Percentiles rank a stretch among this genome's conserved stretches.
Evolutionary conservation across 2,797 vertebrate species (phyloP).

Genomic region (Gastrophryne carolinensis): DNA sequence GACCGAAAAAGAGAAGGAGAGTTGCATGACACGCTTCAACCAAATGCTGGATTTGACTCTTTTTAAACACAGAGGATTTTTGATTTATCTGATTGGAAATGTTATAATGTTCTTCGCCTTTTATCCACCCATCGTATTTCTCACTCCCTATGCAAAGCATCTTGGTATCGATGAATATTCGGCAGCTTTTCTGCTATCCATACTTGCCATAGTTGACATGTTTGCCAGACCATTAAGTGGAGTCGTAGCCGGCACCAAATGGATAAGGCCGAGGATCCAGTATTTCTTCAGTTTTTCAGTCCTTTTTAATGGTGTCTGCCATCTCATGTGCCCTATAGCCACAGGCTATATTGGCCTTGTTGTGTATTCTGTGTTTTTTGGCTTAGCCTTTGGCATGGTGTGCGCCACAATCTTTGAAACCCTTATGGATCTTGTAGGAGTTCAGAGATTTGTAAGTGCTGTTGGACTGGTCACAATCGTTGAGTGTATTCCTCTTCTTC

Average conservation of each 20-base stretch:
- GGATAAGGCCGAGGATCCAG: constrained; percentile 75
- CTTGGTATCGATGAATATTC: constrained; percentile 72
- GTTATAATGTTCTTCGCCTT: constrained; percentile 79
- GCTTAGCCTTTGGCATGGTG: constrained; percentile 75
- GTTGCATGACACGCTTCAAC: constrained; percentile 63
- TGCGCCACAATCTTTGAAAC: constrained; percentile 81
- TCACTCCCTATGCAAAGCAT: constrained; percentile 73
- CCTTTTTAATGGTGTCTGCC: constrained; percentile 71
- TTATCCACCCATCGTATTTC: constrained; percentile 79
- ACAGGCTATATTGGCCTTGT: constrained; percentile 65
- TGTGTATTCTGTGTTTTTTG: constrained; percentile 67
- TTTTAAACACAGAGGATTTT: constrained; percentile 78
- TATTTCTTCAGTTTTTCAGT: constrained; percentile 79
- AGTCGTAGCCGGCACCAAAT: constrained; percentile 74
- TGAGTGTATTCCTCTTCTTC: constrained; percentile 75
- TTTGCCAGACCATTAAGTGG: constrained; percentile 74
- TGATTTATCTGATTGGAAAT: constrained; percentile 80
- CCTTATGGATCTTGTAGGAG: constrained; percentile 79
- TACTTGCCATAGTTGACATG: constrained; percentile 79
- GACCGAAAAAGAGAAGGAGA: constrained; percentile 30
- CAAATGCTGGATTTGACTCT: constrained; percentile 74
- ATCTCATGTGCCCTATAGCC: constrained; percentile 78
- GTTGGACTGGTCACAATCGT: constrained; percentile 80
- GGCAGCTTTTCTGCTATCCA: constrained; percentile 76
- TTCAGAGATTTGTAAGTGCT: constrained; percentile 70